phyloP scores from a whole-genome alignment of 2,888 invertebrate genomes.

The Herminia tarsipennalis region DNA sequence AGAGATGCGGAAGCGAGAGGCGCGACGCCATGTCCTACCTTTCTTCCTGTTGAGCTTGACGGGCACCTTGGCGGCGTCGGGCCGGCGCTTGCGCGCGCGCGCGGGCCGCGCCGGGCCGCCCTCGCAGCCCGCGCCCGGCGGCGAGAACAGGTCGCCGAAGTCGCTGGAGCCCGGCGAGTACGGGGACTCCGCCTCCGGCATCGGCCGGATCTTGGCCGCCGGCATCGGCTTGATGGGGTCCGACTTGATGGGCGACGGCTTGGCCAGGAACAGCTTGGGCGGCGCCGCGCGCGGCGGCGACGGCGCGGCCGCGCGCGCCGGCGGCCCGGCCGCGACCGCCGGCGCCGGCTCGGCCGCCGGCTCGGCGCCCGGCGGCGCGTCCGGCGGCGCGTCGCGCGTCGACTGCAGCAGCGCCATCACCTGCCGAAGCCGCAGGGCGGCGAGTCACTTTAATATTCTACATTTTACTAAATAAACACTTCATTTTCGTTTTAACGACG shows the following conservation, averaged over 20 bases:
- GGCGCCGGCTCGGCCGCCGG: constrained; percentile 49
- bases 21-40: constrained; percentile 66
- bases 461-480: too few species aligned
- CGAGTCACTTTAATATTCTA: background rate
- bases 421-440: constrained; percentile 22
- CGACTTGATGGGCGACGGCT: constrained; percentile 84
- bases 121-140: constrained; percentile 79
- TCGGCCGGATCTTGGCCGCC: constrained; percentile 54
- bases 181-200: constrained; percentile 86
- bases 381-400: constrained; percentile 72
- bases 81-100: constrained; percentile 87
- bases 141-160: constrained; percentile 94
- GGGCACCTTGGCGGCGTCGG: constrained; percentile 62
- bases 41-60: constrained; percentile 77
- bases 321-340: constrained; percentile 45
- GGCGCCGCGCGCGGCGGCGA: constrained; percentile 78
- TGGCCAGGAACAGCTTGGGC: constrained; percentile 82
- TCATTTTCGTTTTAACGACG: too few species aligned
- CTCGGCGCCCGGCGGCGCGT: constrained; percentile 39
- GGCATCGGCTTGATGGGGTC: constrained; percentile 86
- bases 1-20: too few species aligned
- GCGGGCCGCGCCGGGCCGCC: constrained; percentile 87
- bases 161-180: constrained; percentile 96
- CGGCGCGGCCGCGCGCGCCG: constrained; percentile 80
- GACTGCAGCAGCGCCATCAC: constrained; percentile 85